Percentiles rank a stretch among this genome's conserved stretches.
Conservation (phyloP, 2,888 invertebrate species). For the Macropis europaea region DNA sequence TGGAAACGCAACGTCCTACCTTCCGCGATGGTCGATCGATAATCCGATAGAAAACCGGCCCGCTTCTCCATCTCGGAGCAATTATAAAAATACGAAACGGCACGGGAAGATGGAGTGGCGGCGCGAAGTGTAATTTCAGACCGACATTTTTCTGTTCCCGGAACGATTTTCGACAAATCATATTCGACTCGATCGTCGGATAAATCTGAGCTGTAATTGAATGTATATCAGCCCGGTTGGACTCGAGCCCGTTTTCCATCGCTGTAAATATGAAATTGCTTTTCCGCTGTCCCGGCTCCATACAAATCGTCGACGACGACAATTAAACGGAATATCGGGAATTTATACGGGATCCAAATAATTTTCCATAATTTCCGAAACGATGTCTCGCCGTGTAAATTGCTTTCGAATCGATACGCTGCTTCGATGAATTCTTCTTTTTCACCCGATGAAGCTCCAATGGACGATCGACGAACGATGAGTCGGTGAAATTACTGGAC, state of each 20-base stretch:
- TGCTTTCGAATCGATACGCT: background rate
- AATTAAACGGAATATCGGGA: conserved; percentile 30
- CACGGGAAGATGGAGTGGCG: too few relatives aligned
- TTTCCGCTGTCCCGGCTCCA: conserved; percentile 10
- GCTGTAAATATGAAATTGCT: conserved; percentile 32
- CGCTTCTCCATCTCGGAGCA: too few relatives aligned
- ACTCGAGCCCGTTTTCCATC: background rate
- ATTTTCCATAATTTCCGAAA: conserved; percentile 21
- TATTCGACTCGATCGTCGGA: conserved; percentile 10
- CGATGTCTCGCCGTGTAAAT: background rate
- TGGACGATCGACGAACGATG: background rate
- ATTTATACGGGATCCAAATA: conserved; percentile 24
- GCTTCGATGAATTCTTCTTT: background rate
- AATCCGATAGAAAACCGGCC: too few relatives aligned
- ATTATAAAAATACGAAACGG: too few relatives aligned
- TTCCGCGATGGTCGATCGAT: conserved; percentile 43
- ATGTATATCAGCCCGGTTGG: background rate
- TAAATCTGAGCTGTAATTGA: conserved; percentile 7
- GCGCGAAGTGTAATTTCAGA: background rate
- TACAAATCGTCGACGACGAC: background rate
- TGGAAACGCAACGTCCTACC: conserved; percentile 50
- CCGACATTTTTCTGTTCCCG: too few relatives aligned
- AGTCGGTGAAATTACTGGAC: background rate
- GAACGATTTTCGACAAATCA: background rate
- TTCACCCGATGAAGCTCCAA: background rate